Percentiles rank a stretch among this genome's conserved stretches.
Evolutionary conservation across 2,113 vertebrate genomes (phyloP).

Genomic region (Mesocricetus auratus): DNA sequence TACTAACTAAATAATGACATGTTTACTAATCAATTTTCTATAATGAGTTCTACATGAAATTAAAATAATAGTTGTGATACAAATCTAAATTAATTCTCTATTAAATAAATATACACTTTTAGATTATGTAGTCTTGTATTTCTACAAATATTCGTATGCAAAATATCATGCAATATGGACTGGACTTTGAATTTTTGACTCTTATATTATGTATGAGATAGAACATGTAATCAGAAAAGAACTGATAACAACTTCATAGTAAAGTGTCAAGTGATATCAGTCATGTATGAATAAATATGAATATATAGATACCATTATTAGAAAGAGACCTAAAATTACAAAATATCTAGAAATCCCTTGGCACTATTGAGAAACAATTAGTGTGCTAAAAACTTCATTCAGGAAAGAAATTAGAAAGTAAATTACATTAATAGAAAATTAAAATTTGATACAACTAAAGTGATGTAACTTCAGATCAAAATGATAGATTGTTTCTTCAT

Average conservation of each 20-base stretch:
- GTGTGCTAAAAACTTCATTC: background rate
- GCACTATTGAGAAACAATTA: background rate
- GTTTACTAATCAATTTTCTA: background rate
- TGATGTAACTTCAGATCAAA: background rate
- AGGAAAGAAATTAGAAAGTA: background rate
- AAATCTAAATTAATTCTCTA: conserved; percentile 40
- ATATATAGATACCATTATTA: background rate
- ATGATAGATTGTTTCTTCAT: background rate
- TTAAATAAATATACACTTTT: conserved; percentile 38
- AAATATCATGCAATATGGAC: background rate
- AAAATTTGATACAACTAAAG: background rate
- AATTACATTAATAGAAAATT: conserved; percentile 9
- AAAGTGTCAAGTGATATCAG: background rate
- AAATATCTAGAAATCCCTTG: background rate
- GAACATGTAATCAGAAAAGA: background rate
- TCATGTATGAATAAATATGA: background rate
- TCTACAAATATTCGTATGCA: background rate
- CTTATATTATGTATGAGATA: background rate
- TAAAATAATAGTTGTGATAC: background rate
- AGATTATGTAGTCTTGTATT: background rate
- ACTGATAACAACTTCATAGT: background rate
- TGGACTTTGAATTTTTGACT: background rate
- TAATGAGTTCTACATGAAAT: background rate
- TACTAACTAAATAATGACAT: conserved; percentile 14
- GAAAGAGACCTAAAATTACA: background rate